A percentile compares a stretch with the other conserved stretches of the same genome.
Conservation (phyloP, 2,797 vertebrate genomes). For the Tympanoctomys barrerae region DNA sequence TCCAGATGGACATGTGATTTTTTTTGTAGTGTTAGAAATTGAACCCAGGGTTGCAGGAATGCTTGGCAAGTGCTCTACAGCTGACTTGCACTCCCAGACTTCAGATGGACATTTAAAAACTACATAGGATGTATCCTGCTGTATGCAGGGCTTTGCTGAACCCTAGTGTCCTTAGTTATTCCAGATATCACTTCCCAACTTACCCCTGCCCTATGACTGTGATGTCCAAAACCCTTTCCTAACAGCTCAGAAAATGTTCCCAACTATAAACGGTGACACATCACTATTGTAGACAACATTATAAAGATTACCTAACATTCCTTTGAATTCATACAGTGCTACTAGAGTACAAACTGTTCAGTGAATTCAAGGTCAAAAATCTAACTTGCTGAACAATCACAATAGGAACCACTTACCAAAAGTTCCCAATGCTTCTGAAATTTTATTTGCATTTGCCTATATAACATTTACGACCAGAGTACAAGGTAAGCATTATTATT, state of each 20-base stretch:
- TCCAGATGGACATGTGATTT: neutral
- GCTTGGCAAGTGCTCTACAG: neutral
- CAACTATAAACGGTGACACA: neutral
- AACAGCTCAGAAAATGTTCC: slow-evolving; percentile 27
- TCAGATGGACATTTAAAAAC: slow-evolving; percentile 22
- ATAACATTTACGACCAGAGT: neutral
- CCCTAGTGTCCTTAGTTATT: neutral
- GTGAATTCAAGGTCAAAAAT: slow-evolving; percentile 33
- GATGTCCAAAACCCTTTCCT: slow-evolving; percentile 20
- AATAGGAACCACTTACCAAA: neutral
- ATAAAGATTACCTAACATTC: slow-evolving; percentile 45
- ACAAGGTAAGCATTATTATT: neutral
- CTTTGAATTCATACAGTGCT: slow-evolving; percentile 26
- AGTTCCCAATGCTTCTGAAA: neutral
- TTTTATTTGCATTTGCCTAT: slow-evolving; percentile 30
- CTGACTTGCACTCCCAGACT: neutral
- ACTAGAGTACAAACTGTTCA: slow-evolving; percentile 8
- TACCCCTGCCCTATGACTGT: neutral
- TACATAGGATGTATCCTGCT: neutral
- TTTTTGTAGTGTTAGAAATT: neutral
- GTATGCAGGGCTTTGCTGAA: slow-evolving; percentile 4
- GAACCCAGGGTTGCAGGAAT: neutral
- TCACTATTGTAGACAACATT: slow-evolving; percentile 27
- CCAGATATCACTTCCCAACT: neutral
- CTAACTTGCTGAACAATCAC: slow-evolving; percentile 46